A percentile compares a stretch with the other conserved stretches of the same genome.
Evolutionary conservation across 2,113 vertebrate species (phyloP).

Genomic region (Indicator maculatus): DNA sequence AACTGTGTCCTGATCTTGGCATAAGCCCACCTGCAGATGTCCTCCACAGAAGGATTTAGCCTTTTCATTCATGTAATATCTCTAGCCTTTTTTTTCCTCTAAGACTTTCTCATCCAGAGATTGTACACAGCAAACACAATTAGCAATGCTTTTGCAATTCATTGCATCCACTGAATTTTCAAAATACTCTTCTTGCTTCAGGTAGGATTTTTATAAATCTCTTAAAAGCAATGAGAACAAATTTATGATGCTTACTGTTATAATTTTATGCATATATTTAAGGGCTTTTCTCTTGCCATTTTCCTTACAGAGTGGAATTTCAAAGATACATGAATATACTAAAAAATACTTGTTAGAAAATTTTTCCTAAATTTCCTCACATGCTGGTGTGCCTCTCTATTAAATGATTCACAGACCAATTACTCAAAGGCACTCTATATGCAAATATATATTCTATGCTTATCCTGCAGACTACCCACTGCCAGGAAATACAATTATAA

Average conservation of each 20-base stretch:
- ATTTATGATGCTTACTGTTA: neutral
- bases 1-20: rapidly evolving
- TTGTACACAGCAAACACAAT: neutral
- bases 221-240: neutral
- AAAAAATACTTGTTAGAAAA: neutral
- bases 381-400: neutral
- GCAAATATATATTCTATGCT: constrained; percentile 43
- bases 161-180: neutral
- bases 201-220: neutral
- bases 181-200: neutral
- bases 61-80: neutral
- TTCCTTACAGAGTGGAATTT: neutral
- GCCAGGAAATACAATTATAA: constrained; percentile 24
- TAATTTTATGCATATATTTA: neutral
- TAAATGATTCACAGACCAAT: constrained; percentile 36
- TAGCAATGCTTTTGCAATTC: neutral
- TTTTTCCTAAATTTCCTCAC: neutral
- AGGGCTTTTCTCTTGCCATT: neutral
- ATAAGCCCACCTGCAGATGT: neutral
- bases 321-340: neutral
- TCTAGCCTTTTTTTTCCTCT: neutral
- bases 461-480: constrained; percentile 54
- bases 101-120: neutral
- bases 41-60: neutral
- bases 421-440: constrained; percentile 40